Conservation (phyloP, 1,140 invertebrate genomes). For the Popillia japonica region DNA sequence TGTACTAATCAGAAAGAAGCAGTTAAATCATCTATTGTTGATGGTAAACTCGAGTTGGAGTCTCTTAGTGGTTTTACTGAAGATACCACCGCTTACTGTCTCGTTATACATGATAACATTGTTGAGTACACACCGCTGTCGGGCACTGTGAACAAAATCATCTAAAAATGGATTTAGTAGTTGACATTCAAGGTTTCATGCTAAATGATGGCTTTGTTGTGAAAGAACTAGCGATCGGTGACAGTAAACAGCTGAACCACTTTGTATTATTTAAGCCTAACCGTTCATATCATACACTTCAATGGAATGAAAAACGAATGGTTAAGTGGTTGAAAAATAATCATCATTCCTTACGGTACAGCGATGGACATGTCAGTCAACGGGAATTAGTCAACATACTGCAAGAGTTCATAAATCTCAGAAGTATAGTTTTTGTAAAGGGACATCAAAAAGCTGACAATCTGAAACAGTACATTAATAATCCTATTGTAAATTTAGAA, state of each 20-base stretch:
- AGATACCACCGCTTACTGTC: not conserved
- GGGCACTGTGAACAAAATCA: not conserved
- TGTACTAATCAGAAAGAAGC: not conserved
- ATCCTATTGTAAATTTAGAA: too few relatives aligned
- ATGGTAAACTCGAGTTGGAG: not conserved
- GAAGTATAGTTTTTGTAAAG: not conserved
- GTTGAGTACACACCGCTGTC: conserved; percentile 16
- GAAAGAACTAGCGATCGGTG: not conserved
- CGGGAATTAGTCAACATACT: not conserved
- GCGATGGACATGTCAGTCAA: not conserved
- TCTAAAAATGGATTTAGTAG: not conserved
- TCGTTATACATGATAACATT: conserved; percentile 12
- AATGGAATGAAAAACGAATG: not conserved
- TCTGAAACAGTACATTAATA: conserved; percentile 1
- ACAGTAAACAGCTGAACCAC: not conserved
- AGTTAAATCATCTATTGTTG: not conserved
- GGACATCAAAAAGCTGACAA: not conserved
- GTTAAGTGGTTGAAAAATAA: conserved; percentile 10
- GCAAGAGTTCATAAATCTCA: not conserved
- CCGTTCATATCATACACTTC: too few relatives aligned
- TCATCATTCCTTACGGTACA: not conserved
- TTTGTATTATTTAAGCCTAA: not conserved
- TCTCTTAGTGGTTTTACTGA: not conserved
- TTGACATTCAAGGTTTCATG: conserved; percentile 13
- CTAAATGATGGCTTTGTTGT: conserved; percentile 22